Percentiles rank a stretch among this genome's conserved stretches.
phyloP scores from a whole-genome alignment of 30 jellyfish, hydroid and myxozoan species.

The Calvadosia cruxmelitensis region DNA sequence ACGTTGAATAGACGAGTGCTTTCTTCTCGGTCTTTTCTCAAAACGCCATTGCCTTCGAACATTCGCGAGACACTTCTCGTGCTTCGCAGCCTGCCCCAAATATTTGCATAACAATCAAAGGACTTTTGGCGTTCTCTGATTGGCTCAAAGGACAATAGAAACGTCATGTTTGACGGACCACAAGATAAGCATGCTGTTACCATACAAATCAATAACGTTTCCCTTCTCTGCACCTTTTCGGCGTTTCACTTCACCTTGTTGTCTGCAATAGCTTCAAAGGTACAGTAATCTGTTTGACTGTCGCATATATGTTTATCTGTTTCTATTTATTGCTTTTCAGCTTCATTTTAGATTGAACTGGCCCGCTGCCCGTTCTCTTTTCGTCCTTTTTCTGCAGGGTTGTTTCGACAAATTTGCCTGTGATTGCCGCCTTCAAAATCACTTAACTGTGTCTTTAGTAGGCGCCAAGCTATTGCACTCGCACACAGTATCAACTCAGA shows the following conservation, averaged over 20 bases:
- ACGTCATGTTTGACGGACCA: constrained; percentile 79
- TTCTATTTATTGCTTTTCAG: too few relatives aligned
- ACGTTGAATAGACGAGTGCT: not conserved
- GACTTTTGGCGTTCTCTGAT: constrained; percentile 8
- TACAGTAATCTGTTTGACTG: too few relatives aligned
- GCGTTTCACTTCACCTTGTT: not conserved
- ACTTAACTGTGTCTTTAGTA: too few relatives aligned
- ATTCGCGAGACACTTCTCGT: constrained; percentile 21
- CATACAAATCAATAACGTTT: not conserved
- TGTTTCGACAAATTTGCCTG: constrained; percentile 2
- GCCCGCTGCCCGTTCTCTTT: too few relatives aligned
- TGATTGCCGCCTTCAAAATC: too few relatives aligned
- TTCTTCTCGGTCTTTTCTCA: constrained; percentile 10
- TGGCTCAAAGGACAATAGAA: constrained; percentile 48
- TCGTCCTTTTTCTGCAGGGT: constrained; percentile 27
- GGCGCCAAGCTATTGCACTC: too few relatives aligned
- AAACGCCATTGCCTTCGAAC: not conserved
- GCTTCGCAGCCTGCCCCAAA: constrained; percentile 14
- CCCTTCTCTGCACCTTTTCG: not conserved
- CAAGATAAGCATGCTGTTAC: constrained; percentile 34
- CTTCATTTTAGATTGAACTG: too few relatives aligned
- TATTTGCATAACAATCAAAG: constrained; percentile 49
- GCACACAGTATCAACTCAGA: too few relatives aligned
- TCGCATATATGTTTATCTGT: too few relatives aligned
- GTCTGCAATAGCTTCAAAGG: too few relatives aligned